phyloP scores from a whole-genome alignment of 2,113 vertebrate species.

The Micromys minutus region DNA sequence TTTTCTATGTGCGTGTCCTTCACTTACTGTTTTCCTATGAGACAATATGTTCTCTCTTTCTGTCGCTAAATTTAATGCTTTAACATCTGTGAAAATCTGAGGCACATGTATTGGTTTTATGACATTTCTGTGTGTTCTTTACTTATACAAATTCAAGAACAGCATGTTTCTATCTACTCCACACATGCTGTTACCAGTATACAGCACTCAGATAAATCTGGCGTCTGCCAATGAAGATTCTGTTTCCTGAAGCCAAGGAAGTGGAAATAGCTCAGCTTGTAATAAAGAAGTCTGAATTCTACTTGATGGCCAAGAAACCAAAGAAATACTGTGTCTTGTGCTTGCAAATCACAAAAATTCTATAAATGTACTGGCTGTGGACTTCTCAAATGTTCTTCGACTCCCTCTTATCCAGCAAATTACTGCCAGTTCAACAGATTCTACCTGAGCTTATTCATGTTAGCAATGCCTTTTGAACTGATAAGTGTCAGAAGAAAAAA shows the following conservation, averaged over 20 bases:
- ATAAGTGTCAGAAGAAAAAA: not conserved
- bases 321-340: not conserved
- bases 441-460: not conserved
- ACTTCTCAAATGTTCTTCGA: accelerated
- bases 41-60: not conserved
- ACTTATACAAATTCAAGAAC: not conserved
- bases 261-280: accelerated
- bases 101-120: not conserved
- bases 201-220: no score
- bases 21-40: not conserved
- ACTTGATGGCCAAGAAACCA: not conserved
- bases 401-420: not conserved
- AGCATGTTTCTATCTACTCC: no score
- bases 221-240: not conserved
- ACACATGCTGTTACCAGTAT: accelerated
- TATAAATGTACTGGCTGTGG: not conserved
- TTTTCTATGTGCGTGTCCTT: not conserved
- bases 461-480: not conserved
- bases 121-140: not conserved
- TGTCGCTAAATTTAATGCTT: not conserved
- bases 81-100: not conserved
- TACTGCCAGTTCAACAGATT: not conserved
- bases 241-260: not conserved
- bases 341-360: not conserved
- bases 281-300: not conserved